Base-by-base conservation (phyloP, 2,113 vertebrate genomes). In the Mellivora capensis region DNA sequence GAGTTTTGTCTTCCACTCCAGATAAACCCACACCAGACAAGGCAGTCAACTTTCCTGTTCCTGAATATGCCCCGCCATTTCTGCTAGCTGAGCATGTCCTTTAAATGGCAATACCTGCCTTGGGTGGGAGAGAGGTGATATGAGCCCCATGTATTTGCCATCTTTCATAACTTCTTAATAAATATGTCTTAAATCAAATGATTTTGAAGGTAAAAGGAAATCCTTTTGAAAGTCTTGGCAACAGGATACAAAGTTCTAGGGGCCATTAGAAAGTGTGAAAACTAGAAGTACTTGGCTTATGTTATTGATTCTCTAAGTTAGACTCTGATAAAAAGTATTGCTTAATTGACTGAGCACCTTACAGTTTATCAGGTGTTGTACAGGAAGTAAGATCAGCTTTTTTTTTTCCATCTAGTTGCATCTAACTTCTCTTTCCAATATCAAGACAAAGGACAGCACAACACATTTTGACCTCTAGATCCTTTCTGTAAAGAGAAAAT, bases 151-250 rank as follows among this genome's bases (percentile, higher is more conserved):
- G 13, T 49, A n/a, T 77, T 77, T n/a, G 2, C 11, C 23, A 74
- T 52, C 18, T 52, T 93, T 77, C 13, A 62, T 31, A 49, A 47
- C 0, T 82, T 89, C 49, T 91, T 90, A 91, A 86, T 11, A 90
- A 96, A 82, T 94, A 21, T 10, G 67, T 89, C 31, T 89, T 72
- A 42, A 8, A 67, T 31, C 21, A 12, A 74, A 37, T 57, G 61
- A 87, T 85, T 95, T 74, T 95, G 72, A 89, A 91, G 37, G 44
- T 89, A 93, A 17, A 81, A 72, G 25, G 91, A 7, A 95, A 85
- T 85, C 37, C 17, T 69, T 93, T 92, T 91, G 37, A 82, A 94
- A 87, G 11, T 61, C 25, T 94, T 95, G 3, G 49, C 47, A 64
- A 83, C 7, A 85, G 54, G 13, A 76, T 62, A 59, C n/a, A 61